phyloP scores from a whole-genome alignment of 2,113 vertebrate species.

The Tauraco erythrolophus region DNA sequence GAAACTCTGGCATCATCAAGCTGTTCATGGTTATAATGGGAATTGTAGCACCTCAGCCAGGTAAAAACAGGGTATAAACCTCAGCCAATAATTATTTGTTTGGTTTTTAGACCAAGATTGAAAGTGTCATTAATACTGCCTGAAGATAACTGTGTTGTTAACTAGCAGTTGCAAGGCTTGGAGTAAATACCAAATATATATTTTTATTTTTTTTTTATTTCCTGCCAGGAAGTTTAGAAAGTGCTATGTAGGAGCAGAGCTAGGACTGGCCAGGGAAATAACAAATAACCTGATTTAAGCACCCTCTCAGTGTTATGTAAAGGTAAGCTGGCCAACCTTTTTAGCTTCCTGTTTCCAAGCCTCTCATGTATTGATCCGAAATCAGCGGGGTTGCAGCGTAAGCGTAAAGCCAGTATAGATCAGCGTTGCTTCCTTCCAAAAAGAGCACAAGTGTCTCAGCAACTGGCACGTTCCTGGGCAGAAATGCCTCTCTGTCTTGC shows the following conservation, averaged over 20 bases:
- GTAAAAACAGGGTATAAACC: slow-evolving; percentile 66
- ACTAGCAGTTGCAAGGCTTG: background rate
- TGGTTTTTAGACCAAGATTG: background rate
- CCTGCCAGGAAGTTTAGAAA: background rate
- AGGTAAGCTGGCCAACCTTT: background rate
- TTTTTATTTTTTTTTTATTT: background rate
- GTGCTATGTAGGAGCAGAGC: background rate
- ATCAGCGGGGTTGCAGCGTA: background rate
- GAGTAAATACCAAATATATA: background rate
- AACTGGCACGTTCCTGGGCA: background rate
- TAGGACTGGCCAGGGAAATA: background rate
- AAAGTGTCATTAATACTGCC: background rate
- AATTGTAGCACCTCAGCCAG: slow-evolving; percentile 54
- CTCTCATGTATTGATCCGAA: background rate
- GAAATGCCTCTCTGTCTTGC: background rate
- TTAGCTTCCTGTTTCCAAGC: background rate
- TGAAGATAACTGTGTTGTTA: background rate
- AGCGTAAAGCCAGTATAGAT: background rate
- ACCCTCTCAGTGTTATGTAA: background rate
- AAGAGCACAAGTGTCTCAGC: background rate
- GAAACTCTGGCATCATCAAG: background rate
- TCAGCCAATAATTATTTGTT: slow-evolving; percentile 33
- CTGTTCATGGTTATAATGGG: background rate
- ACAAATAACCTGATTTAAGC: background rate
- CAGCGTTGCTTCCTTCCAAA: background rate